Percentiles rank a stretch among this genome's conserved stretches.
phyloP scores from a whole-genome alignment of 2,797 vertebrate species.

The Avahi laniger region DNA sequence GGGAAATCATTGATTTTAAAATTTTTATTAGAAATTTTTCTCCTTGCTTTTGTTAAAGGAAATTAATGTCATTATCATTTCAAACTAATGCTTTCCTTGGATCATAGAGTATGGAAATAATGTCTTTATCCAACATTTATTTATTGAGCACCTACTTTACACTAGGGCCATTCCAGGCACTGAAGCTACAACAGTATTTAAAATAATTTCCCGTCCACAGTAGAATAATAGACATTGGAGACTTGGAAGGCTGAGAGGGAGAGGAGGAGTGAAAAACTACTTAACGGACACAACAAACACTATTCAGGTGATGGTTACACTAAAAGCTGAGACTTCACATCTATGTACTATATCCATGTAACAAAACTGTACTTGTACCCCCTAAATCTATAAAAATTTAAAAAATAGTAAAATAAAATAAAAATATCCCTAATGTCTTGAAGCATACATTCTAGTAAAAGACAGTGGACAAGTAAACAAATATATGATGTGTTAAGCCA shows the following conservation, averaged over 20 bases:
- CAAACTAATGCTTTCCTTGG: neutral
- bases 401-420: neutral
- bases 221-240: neutral
- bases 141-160: neutral
- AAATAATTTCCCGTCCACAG: neutral
- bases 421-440: neutral
- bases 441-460: neutral
- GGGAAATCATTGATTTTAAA: neutral
- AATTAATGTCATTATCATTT: neutral
- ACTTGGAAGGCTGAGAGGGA: neutral
- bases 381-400: neutral
- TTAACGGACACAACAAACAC: neutral
- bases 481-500: neutral
- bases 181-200: neutral
- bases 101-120: neutral
- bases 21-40: neutral
- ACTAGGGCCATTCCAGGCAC: neutral
- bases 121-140: neutral
- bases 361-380: neutral
- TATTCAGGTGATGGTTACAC: neutral
- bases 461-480: neutral
- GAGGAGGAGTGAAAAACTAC: neutral
- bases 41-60: constrained; percentile 21
- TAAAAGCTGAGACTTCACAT: neutral
- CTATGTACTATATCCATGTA: neutral